These are phyloP conservation scores for Oceanodroma leucorhoa DNA, from an alignment of 2,797 vertebrate genomes.

Conservation along the genomic window DNA sequence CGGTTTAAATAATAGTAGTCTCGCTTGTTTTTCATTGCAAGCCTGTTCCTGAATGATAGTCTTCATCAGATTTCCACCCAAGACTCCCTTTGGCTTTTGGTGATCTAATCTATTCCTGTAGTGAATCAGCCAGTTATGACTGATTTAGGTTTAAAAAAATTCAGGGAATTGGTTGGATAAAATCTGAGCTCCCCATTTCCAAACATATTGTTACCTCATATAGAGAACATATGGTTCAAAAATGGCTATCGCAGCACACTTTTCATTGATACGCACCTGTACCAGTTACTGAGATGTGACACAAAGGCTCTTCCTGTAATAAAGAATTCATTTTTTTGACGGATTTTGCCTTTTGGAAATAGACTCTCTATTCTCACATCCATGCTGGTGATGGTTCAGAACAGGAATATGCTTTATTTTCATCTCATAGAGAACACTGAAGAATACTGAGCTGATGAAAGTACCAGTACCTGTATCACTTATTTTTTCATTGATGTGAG, in stretches of 20 bases:
- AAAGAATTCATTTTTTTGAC: not conserved
- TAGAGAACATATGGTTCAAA: not conserved
- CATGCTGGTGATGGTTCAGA: not conserved
- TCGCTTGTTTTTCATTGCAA: not conserved
- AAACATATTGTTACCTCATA: not conserved
- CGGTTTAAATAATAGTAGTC: not conserved
- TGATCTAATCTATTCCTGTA: not conserved
- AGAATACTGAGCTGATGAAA: not conserved
- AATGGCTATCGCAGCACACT: not conserved
- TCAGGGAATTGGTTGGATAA: not conserved
- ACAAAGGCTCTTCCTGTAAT: not conserved
- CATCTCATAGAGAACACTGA: not conserved
- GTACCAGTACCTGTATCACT: not conserved
- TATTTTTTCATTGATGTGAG: conserved; percentile 15
- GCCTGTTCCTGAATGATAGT: not conserved
- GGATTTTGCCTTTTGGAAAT: conserved; percentile 1
- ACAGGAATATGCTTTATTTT: not conserved
- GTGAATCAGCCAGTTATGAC: not conserved
- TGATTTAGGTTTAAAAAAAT: not conserved
- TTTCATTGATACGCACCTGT: not conserved
- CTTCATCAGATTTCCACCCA: not conserved
- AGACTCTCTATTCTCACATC: not conserved
- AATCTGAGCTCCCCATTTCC: not conserved
- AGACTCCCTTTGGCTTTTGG: not conserved
- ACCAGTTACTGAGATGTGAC: not conserved